Conservation (phyloP, 2,113 vertebrate genomes). For the Thunnus maccoyii region DNA sequence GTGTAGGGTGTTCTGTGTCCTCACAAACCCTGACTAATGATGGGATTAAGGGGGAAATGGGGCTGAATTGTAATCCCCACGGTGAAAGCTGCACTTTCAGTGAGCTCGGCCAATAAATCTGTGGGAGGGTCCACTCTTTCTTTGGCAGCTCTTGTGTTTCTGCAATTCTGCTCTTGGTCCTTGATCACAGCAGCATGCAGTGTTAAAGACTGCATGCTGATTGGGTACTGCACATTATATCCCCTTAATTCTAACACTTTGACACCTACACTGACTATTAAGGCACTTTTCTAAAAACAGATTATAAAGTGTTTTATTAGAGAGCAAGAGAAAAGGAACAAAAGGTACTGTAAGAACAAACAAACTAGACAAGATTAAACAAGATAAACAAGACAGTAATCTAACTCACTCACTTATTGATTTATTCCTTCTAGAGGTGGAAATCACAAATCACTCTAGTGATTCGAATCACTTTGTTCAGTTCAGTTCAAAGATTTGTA, state of each 20-base stretch:
- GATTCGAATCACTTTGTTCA: too few relatives aligned
- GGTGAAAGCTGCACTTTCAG: constrained; percentile 51
- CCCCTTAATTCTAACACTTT: constrained; percentile 39
- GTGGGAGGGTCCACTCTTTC: constrained; percentile 43
- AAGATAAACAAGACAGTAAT: background rate
- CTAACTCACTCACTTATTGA: background rate
- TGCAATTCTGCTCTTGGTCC: constrained; percentile 15
- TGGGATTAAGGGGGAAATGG: constrained; percentile 63
- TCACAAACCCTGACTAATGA: constrained; percentile 72
- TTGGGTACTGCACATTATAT: constrained; percentile 18
- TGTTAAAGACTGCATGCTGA: constrained; percentile 2
- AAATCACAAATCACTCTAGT: too few relatives aligned
- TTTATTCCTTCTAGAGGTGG: too few relatives aligned
- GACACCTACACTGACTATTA: constrained; percentile 21
- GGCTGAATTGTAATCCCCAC: constrained; percentile 71
- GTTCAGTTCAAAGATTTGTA: too few relatives aligned
- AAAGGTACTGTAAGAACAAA: background rate
- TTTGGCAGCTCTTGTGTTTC: constrained; percentile 54
- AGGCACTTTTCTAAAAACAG: background rate
- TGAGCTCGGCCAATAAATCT: constrained; percentile 62
- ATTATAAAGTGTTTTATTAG: background rate
- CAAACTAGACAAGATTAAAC: background rate
- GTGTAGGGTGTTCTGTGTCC: constrained; percentile 54
- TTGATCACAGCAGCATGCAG: constrained; percentile 32
- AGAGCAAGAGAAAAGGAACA: background rate